Base-by-base conservation (phyloP, 1,140 invertebrate species). In the Mesaphorura yosii region DNA sequence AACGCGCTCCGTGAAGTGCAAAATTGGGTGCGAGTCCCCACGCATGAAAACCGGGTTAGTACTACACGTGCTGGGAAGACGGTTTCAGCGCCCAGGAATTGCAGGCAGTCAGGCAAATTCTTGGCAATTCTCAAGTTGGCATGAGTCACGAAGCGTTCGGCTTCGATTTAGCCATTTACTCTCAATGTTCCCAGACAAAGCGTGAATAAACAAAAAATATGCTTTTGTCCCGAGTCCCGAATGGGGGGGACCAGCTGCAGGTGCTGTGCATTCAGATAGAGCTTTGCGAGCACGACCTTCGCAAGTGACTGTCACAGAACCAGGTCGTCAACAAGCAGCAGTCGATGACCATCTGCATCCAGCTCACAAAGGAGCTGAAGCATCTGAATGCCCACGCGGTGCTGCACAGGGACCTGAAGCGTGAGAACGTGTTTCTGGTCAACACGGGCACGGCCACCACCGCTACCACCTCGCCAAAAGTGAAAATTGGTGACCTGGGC, bases 231-330 rank as follows among this genome's bases (percentile, higher is more conserved):
- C 26, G 23, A 31, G 14, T 2, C 14, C 12, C 2, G 46, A 28
- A 28, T 34, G 28, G 12, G 34, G 22, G 34, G 27, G 1, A 1
- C 2, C 28, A 1, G n/a, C 1, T 1, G 5, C n/a, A 15, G 15
- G 41, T 29, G 1, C 25, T 48, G 26, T 48, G 46, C 26, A 48
- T 48, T 48, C 46, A 48, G 25, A 48, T 48, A 31, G 46, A 48
- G 20, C 27, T 48, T n/a, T 48, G 46, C 20, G 46, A 31, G 10
- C 17, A 34, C 7, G 46, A 48, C 29, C 46, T 48, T 4, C 23
- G 46, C 2, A 28, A 22, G 4, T 48, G 46, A 20, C 1, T 48
- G n/a, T 26, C 20, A 2, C 20, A 7, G 17, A 20, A 34, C 2
- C 22, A 15, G 2, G 10, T 2, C 34, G 26, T 34, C 2, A 17